A percentile compares a stretch with the other conserved stretches of the same genome.
Evolutionary conservation across 2,113 vertebrate genomes (phyloP).

Genomic region (Trichechus manatus): DNA sequence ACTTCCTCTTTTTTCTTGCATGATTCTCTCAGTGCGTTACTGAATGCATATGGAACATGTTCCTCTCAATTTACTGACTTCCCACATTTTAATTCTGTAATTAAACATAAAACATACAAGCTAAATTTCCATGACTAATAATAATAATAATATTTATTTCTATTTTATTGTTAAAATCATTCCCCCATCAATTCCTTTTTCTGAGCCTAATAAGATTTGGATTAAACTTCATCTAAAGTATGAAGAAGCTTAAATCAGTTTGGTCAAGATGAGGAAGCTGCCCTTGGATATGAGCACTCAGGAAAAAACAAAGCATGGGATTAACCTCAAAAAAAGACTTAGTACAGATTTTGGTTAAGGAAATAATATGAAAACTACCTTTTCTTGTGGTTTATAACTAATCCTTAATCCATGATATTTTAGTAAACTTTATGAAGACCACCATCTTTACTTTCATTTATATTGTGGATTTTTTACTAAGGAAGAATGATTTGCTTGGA

Average conservation of each 20-base stretch:
- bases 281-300: background rate
- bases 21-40: background rate
- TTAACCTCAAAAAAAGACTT: background rate
- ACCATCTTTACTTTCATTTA: background rate
- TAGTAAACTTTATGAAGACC: background rate
- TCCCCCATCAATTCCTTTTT: background rate
- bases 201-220: background rate
- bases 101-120: background rate
- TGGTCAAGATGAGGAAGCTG: background rate
- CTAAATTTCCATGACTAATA: background rate
- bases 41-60: background rate
- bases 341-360: background rate
- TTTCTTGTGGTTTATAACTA: background rate
- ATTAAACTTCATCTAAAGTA: background rate
- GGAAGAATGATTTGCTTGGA: background rate
- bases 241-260: background rate
- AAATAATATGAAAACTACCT: background rate
- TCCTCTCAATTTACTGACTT: constrained; percentile 10
- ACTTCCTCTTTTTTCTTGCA: background rate
- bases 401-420: background rate
- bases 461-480: background rate
- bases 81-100: background rate
- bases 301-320: background rate
- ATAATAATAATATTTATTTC: background rate
- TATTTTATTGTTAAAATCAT: background rate